Conservation (phyloP, 2,797 vertebrate species). For the Eospalax fontanierii region DNA sequence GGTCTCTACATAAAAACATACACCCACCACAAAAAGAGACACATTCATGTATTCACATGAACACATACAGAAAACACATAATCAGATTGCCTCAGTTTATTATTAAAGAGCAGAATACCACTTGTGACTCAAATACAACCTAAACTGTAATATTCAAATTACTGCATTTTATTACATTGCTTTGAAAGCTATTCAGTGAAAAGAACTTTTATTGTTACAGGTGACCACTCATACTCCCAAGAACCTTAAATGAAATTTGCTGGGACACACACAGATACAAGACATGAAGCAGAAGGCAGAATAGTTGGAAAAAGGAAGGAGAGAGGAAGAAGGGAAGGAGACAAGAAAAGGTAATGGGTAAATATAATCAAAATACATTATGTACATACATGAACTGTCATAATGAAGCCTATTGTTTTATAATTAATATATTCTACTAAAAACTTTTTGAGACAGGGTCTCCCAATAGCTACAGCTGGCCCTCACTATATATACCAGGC, state of each 20-base stretch:
- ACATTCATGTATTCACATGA: not conserved
- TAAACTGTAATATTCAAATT: constrained; percentile 38
- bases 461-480: too few species aligned
- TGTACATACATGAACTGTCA: not conserved
- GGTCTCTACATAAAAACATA: not conserved
- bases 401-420: not conserved
- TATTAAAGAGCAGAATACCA: constrained; percentile 17
- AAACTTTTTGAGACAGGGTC: not conserved
- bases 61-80: not conserved
- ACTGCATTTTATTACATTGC: constrained; percentile 36
- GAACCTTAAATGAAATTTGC: not conserved
- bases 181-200: constrained; percentile 52
- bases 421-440: not conserved
- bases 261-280: not conserved
- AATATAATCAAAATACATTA: not conserved
- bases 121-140: constrained; percentile 43
- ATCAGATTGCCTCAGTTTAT: constrained; percentile 15
- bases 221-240: not conserved
- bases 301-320: not conserved
- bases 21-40: not conserved
- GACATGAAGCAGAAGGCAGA: not conserved
- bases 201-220: not conserved
- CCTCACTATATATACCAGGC: too few species aligned
- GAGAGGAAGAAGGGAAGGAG: not conserved
- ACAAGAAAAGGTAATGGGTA: too few species aligned